phyloP scores from a whole-genome alignment of 2,888 invertebrate species.

The Oligia strigilis region DNA sequence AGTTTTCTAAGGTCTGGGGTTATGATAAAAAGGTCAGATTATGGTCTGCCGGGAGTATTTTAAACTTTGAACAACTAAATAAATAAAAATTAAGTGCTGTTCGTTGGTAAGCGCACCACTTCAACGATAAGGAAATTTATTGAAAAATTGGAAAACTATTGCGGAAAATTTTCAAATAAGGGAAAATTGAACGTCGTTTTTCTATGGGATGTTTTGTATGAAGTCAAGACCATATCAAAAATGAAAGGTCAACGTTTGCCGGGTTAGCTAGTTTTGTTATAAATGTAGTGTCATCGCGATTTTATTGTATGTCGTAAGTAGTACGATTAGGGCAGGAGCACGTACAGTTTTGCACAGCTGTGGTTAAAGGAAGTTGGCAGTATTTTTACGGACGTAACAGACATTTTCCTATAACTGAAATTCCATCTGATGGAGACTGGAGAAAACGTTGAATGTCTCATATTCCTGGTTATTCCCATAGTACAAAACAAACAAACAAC shows the following conservation, averaged over 20 bases:
- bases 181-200: background rate
- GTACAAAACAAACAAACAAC: background rate
- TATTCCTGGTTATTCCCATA: background rate
- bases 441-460: background rate
- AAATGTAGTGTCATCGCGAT: background rate
- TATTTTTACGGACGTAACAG: background rate
- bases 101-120: background rate
- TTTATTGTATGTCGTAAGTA: background rate
- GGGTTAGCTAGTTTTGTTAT: background rate
- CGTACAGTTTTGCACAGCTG: background rate
- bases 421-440: background rate
- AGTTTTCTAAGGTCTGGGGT: slow-evolving; percentile 38
- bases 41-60: background rate
- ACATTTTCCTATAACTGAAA: background rate
- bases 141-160: background rate
- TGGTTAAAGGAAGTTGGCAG: background rate
- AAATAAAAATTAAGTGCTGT: background rate
- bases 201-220: background rate
- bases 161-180: no score
- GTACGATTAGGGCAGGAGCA: slow-evolving; percentile 11
- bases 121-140: background rate
- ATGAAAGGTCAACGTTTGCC: background rate
- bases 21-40: slow-evolving; percentile 34
- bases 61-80: background rate
- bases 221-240: background rate